These are phyloP conservation scores for Tor tambroides DNA, from an alignment of 2,113 vertebrate species.

Conservation along the genomic window DNA sequence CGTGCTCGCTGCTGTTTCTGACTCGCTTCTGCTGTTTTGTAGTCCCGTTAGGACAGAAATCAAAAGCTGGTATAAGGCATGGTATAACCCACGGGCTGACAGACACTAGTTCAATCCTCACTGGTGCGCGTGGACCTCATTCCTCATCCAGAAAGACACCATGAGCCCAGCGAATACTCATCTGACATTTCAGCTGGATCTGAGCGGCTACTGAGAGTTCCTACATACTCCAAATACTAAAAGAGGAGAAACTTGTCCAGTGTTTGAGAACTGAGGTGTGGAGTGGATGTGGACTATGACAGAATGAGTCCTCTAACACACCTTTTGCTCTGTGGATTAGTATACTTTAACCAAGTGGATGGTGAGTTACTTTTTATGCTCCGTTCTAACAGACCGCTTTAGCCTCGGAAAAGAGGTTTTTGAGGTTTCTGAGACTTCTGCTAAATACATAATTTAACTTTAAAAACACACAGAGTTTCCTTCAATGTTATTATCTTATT, in stretches of 20 bases:
- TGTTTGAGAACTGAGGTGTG: slow-evolving; percentile 56
- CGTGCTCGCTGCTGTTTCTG: background rate
- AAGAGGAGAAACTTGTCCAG: slow-evolving; percentile 59
- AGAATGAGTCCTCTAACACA: slow-evolving; percentile 93
- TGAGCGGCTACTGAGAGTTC: slow-evolving; percentile 14
- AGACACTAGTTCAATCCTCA: slow-evolving; percentile 64
- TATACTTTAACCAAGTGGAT: slow-evolving; percentile 81
- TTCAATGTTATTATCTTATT: background rate
- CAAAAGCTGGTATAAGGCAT: background rate
- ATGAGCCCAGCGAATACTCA: slow-evolving; percentile 42
- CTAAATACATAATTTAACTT: background rate
- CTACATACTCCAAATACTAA: background rate
- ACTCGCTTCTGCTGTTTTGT: background rate
- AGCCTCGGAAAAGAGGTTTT: background rate
- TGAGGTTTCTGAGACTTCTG: background rate
- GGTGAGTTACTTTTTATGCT: slow-evolving; percentile 82
- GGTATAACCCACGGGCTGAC: background rate
- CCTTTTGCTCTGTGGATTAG: slow-evolving; percentile 91
- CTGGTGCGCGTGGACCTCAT: slow-evolving; percentile 65
- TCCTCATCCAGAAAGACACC: slow-evolving; percentile 15
- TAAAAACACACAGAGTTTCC: background rate
- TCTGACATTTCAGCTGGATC: slow-evolving; percentile 28
- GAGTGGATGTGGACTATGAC: slow-evolving; percentile 91
- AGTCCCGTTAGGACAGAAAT: background rate
- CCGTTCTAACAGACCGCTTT: background rate